Evolutionary conservation across 2,888 invertebrate species (phyloP).

Genomic region (Eurytoma adleriae): DNA sequence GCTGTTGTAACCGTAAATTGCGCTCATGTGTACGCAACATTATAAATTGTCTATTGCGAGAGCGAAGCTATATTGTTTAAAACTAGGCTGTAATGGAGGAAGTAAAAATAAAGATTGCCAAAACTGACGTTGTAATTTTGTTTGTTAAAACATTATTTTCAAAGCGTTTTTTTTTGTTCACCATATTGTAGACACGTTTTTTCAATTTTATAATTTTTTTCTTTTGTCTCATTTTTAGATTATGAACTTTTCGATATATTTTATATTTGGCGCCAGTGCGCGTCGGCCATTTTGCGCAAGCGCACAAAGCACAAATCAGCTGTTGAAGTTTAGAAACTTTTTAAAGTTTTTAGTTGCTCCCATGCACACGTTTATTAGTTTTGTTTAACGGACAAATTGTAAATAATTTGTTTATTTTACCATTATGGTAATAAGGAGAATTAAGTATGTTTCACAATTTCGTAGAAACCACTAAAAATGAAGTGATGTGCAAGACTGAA

Average conservation of each 20-base stretch:
- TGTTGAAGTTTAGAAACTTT: slow-evolving; percentile 13
- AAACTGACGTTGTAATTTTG: slow-evolving; percentile 43
- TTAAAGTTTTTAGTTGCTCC: slow-evolving; percentile 14
- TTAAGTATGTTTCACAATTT: not conserved
- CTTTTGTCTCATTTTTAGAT: not conserved
- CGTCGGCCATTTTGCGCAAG: not conserved
- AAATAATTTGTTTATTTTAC: not conserved
- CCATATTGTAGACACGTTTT: not conserved
- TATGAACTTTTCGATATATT: not conserved
- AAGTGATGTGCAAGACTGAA: slow-evolving; percentile 21
- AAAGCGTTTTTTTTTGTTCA: not conserved
- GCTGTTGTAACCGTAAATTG: slow-evolving; percentile 34
- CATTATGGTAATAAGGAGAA: no score
- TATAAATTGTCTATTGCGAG: slow-evolving; percentile 51
- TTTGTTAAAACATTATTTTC: no score
- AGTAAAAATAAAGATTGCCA: slow-evolving; percentile 57
- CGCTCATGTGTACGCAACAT: slow-evolving; percentile 43
- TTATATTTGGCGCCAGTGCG: no score
- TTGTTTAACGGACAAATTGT: not conserved
- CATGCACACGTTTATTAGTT: slow-evolving; percentile 4
- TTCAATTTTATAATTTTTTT: not conserved
- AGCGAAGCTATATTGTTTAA: slow-evolving; percentile 45
- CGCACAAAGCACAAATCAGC: not conserved
- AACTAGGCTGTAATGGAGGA: slow-evolving; percentile 54
- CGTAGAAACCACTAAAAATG: not conserved